phyloP scores from a whole-genome alignment of 2,113 vertebrate genomes.

The Corythoichthys haematopterus region DNA sequence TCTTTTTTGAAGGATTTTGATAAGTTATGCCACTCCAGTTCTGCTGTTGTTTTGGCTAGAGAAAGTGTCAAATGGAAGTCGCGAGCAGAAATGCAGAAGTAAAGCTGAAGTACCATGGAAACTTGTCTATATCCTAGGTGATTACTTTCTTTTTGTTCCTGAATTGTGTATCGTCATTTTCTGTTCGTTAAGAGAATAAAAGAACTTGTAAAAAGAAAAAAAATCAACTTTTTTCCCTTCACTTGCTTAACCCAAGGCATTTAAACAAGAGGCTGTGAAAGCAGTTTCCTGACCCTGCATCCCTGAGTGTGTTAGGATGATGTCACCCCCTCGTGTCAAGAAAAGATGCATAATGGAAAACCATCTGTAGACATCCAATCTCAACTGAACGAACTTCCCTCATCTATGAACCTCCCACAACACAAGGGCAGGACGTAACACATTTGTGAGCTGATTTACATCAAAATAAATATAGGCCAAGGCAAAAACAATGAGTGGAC shows the following conservation, averaged over 20 bases:
- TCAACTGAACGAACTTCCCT: conserved; percentile 77
- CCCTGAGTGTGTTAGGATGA: conserved; percentile 57
- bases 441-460: conserved; percentile 86
- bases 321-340: conserved; percentile 63
- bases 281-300: conserved; percentile 39
- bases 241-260: background rate
- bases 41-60: too few species aligned
- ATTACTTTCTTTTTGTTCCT: too few species aligned
- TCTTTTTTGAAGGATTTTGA: too few species aligned
- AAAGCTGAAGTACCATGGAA: too few species aligned
- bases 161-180: too few species aligned
- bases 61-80: too few species aligned
- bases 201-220: too few species aligned
- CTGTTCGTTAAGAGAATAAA: too few species aligned
- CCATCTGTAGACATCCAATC: conserved; percentile 75
- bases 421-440: conserved; percentile 88
- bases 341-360: conserved; percentile 62
- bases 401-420: conserved; percentile 64
- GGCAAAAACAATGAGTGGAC: conserved; percentile 84
- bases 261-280: conserved; percentile 18
- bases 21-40: too few species aligned
- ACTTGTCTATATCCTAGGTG: too few species aligned
- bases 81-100: too few species aligned
- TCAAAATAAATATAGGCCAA: conserved; percentile 85
- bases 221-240: background rate